phyloP scores from a whole-genome alignment of 2,113 vertebrate genomes.

The Cricetomys ansorgei region DNA sequence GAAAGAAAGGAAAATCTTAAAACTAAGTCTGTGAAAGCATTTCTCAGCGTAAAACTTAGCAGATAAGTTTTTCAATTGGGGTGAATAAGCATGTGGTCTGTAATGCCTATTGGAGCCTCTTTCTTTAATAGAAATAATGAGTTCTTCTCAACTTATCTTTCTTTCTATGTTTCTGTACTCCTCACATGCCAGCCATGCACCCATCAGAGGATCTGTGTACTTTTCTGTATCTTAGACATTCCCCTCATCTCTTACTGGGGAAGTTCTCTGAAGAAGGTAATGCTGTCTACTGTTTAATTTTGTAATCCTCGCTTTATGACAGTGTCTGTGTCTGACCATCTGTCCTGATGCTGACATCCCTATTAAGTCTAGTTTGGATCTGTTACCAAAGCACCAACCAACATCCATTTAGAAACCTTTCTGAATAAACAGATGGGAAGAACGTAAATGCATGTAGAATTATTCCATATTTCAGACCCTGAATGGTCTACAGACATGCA shows the following conservation, averaged over 20 bases:
- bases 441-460: slow-evolving; percentile 73
- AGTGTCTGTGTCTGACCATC: background rate
- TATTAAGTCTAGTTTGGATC: background rate
- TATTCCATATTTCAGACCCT: slow-evolving; percentile 69
- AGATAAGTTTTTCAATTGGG: background rate
- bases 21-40: background rate
- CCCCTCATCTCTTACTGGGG: background rate
- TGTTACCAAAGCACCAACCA: background rate
- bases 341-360: background rate
- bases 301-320: background rate
- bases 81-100: background rate
- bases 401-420: slow-evolving; percentile 44
- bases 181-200: background rate
- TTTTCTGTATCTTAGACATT: background rate
- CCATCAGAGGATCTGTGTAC: background rate
- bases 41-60: background rate
- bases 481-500: slow-evolving; percentile 51
- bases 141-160: background rate
- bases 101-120: background rate
- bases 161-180: background rate
- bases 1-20: background rate
- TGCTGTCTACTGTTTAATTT: background rate
- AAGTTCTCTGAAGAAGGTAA: background rate
- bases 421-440: slow-evolving; percentile 56
- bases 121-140: background rate